These are phyloP conservation scores for Dysidea cf. avara DNA, from an alignment of 37 sponge, comb jelly and placozoan genomes.

Conservation along the genomic window DNA sequence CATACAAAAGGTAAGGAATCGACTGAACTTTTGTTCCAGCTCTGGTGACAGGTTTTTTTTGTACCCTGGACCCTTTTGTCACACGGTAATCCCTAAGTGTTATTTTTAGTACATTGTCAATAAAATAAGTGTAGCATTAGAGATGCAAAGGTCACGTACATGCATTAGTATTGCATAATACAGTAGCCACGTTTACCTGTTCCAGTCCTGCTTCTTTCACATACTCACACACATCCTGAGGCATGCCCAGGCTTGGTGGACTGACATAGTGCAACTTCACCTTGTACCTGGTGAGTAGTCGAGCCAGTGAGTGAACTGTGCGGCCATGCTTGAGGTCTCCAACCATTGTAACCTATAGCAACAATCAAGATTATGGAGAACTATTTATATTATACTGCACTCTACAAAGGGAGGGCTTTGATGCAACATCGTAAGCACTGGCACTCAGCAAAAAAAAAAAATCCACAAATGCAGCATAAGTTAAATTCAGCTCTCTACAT, in stretches of 20 bases:
- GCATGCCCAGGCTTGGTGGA: slow-evolving; percentile 85
- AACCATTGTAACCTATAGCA: slow-evolving; percentile 89
- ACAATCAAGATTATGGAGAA: neutral
- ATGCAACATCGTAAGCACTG: no score
- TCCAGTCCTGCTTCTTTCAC: slow-evolving; percentile 63
- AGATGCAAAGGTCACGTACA: neutral
- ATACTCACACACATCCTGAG: slow-evolving; percentile 65
- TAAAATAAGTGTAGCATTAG: neutral
- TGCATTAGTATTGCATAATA: neutral
- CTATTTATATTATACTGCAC: no score
- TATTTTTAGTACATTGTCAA: neutral
- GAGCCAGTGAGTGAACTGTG: slow-evolving; percentile 96
- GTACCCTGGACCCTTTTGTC: neutral
- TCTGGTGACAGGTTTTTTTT: no score
- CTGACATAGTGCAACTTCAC: slow-evolving; percentile 87
- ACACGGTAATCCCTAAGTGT: no score
- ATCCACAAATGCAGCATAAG: neutral
- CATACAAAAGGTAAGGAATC: no score
- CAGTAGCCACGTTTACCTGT: slow-evolving; percentile 47
- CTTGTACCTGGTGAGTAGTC: slow-evolving; percentile 84
- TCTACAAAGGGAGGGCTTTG: no score
- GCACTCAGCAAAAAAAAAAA: neutral
- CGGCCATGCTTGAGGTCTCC: slow-evolving; percentile 99
- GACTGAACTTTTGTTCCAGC: no score
- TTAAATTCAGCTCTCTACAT: no score